Base-by-base conservation (phyloP, 2,888 invertebrate genomes). In the Brachycybe producta region DNA sequence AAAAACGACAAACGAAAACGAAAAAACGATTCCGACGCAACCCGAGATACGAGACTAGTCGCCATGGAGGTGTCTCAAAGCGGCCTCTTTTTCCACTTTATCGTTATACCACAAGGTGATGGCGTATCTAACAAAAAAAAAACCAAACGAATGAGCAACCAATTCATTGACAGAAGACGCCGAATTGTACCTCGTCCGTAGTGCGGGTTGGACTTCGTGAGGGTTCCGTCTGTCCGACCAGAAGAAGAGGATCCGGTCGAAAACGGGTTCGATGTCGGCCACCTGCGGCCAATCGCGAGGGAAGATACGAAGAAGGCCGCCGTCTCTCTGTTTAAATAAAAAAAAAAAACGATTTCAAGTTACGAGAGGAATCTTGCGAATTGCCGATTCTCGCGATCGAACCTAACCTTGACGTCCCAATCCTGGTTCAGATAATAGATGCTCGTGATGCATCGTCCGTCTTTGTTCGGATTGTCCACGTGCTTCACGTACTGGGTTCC, bases 171-270 rank as follows among this genome's bases (percentile, higher is more conserved):
- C 13, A 15, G 15, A 35, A 11, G 17, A 21, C 11, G 36, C 15
- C 19, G 26, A 44, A 17, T 40, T 53, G 47, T 58, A 74, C 74
- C 76, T 70, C n/a, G 90, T 90, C 62, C 79, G 77, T 65, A 75
- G 85, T 0, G 94, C 83, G 2, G 94, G 92, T 66, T 90, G 85
- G 1, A 97, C 95, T 72, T 95, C 95, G 65, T 95, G 95, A 0
- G 95, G 95, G 71, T 94, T 95, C 58, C 95, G 75, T 60, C 86
- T 73, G 63, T 95, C 95, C 0, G 95, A 95, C 95, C 95, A 97
- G 73, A 97, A 97, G 70, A 94, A 92, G 60, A 95, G 73, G 66
- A 95, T 78, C 52, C 94, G 72, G 68, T 97, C 94, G 68, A 94
- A 92, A 48, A 84, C 73, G 0, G 95, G 95, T 64, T 84, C 90